Conservation (phyloP, 1,140 invertebrate species). For the Monomorium pharaonis region DNA sequence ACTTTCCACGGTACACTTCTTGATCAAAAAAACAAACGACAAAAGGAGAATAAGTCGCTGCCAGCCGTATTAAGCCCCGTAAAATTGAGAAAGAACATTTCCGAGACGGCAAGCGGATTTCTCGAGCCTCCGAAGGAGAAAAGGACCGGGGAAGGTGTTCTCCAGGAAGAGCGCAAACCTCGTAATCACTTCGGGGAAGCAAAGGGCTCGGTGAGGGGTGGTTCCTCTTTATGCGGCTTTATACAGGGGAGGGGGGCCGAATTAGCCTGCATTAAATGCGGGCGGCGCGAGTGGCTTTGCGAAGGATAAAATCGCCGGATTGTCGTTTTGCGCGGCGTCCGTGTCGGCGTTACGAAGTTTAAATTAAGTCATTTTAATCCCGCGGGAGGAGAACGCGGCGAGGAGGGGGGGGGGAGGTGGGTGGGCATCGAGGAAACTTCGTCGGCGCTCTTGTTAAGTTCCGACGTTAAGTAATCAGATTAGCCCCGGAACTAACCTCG, state of each 20-base stretch:
- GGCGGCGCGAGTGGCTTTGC: conserved; percentile 55
- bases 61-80: not conserved
- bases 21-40: not conserved
- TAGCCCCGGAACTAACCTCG: conserved; percentile 67
- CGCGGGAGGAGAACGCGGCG: not conserved
- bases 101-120: not conserved
- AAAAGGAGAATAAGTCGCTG: not conserved
- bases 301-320: conserved; percentile 63
- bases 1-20: not conserved
- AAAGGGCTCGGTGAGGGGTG: not conserved
- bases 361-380: conserved; percentile 74
- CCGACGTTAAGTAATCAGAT: conserved; percentile 71
- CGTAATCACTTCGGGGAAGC: conserved; percentile 39
- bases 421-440: conserved; percentile 49
- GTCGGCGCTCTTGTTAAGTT: conserved; percentile 64
- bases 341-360: conserved; percentile 62
- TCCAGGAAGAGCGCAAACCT: not conserved
- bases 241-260: not conserved
- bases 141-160: not conserved
- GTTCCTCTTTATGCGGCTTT: conserved; percentile 3
- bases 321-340: conserved; percentile 50
- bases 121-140: not conserved
- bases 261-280: conserved; percentile 62
- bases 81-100: not conserved
- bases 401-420: not conserved